Conservation (phyloP, 2,888 invertebrate genomes). For the Amblyteles armatorius region DNA sequence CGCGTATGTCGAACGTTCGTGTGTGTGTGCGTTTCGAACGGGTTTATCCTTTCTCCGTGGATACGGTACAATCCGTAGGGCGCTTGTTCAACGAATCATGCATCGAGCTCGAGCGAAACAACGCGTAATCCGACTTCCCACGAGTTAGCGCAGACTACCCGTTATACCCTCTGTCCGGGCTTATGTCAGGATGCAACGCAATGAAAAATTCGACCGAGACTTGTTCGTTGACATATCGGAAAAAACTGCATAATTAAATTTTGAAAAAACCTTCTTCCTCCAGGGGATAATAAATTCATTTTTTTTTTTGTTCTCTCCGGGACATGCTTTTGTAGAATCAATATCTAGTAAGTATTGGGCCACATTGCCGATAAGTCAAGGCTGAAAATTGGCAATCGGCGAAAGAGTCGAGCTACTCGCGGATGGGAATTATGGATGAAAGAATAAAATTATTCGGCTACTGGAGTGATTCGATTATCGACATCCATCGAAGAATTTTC, state of each 20-base stretch:
- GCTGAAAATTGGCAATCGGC: too few species aligned
- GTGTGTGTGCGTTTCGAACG: neutral
- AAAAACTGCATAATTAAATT: neutral
- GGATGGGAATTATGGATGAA: too few species aligned
- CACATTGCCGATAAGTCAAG: too few species aligned
- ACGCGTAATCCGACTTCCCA: conserved; percentile 44
- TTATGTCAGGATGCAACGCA: neutral
- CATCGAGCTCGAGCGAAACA: conserved; percentile 51
- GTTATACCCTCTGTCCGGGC: neutral
- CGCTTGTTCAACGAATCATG: conserved; percentile 57
- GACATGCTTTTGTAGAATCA: too few species aligned
- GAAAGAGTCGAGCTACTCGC: too few species aligned
- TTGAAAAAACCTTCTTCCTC: neutral
- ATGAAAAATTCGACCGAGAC: neutral
- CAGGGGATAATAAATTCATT: too few species aligned
- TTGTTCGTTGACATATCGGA: neutral
- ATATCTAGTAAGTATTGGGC: too few species aligned
- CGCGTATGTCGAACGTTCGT: conserved; percentile 12
- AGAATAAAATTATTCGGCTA: too few species aligned
- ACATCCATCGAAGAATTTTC: too few species aligned
- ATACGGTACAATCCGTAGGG: conserved; percentile 35
- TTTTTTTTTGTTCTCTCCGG: too few species aligned
- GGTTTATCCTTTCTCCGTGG: conserved; percentile 11
- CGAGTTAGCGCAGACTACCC: neutral
- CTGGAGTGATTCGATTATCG: too few species aligned